Percentiles rank a stretch among this genome's conserved stretches.
phyloP scores from a whole-genome alignment of 2,888 invertebrate genomes.

The Athripsodes cinereus region DNA sequence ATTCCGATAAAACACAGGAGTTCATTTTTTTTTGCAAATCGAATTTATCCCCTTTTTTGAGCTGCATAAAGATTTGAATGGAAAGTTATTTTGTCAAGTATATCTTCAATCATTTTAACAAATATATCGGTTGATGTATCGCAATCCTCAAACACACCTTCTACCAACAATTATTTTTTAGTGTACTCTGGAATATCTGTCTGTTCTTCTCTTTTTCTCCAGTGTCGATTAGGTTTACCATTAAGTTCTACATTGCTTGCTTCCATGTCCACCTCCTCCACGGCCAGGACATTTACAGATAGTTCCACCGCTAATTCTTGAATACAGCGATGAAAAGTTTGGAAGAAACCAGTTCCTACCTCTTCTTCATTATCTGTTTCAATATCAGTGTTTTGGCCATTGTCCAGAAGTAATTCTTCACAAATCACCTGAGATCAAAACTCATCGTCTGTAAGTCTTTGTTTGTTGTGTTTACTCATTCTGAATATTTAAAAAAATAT shows the following conservation, averaged over 20 bases:
- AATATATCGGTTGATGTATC: too few relatives aligned
- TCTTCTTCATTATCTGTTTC: background rate
- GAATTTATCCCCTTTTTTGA: too few relatives aligned
- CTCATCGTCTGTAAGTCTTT: background rate
- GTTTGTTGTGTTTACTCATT: too few relatives aligned
- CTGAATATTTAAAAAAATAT: too few relatives aligned
- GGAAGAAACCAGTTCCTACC: background rate
- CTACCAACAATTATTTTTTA: background rate
- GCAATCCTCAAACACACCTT: background rate
- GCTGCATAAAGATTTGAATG: too few relatives aligned
- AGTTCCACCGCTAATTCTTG: background rate
- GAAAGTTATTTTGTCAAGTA: too few relatives aligned
- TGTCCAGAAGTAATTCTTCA: background rate
- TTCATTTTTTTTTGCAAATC: too few relatives aligned
- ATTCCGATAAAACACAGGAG: too few relatives aligned
- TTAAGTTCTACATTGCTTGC: background rate
- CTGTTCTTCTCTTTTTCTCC: background rate
- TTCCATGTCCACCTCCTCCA: background rate
- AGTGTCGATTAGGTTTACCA: background rate
- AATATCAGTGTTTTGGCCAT: background rate
- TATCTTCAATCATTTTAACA: too few relatives aligned
- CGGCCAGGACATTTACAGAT: background rate
- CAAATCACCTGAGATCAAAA: background rate
- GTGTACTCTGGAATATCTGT: background rate
- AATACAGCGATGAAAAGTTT: too few relatives aligned